These are phyloP conservation scores for Pemphigus obesinymphae DNA, from an alignment of 1,140 invertebrate species.

Conservation along the genomic window DNA sequence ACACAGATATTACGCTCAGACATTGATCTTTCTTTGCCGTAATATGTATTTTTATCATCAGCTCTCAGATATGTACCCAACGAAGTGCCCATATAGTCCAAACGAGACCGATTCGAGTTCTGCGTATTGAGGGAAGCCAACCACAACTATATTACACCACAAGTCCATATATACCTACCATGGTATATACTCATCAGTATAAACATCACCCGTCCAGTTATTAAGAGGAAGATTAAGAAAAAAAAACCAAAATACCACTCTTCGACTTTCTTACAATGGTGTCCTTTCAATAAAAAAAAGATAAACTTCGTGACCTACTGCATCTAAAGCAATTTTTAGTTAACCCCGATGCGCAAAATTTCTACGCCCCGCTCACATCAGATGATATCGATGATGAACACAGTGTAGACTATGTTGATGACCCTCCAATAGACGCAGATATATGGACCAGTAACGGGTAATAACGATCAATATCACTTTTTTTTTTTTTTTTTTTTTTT, in stretches of 20 bases:
- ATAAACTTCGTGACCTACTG: background rate
- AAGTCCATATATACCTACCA: too few relatives aligned
- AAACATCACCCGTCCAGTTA: background rate
- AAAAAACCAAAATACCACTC: too few relatives aligned
- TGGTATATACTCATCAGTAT: background rate
- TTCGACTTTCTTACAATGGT: background rate
- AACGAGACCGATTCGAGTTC: too few relatives aligned
- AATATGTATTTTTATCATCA: background rate
- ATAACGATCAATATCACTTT: background rate
- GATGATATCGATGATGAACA: background rate
- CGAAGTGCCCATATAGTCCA: too few relatives aligned
- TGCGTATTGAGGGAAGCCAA: too few relatives aligned
- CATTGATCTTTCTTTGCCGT: too few relatives aligned
- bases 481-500: background rate
- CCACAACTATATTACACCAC: too few relatives aligned
- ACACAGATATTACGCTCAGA: too few relatives aligned
- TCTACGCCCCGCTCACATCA: background rate
- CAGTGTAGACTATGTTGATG: background rate
- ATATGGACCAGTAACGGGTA: background rate
- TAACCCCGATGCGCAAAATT: too few relatives aligned
- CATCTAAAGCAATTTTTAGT: conserved; percentile 10
- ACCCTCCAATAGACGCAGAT: background rate
- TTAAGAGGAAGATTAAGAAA: background rate
- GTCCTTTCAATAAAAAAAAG: background rate
- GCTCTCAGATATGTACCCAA: background rate